Conservation (phyloP, 2,113 vertebrate genomes). For the Carassius auratus region DNA sequence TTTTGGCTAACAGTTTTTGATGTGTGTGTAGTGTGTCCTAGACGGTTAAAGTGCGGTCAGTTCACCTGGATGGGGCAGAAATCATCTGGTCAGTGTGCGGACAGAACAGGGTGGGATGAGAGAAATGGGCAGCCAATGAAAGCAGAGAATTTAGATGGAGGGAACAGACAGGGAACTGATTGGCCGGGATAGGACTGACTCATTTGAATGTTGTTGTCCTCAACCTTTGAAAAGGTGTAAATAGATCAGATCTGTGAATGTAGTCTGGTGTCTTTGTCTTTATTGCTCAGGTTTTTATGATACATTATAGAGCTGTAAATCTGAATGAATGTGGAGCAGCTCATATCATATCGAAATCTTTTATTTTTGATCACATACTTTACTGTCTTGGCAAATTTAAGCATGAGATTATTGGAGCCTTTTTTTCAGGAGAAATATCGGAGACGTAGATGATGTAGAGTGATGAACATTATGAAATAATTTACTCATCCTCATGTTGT, state of each 20-base stretch:
- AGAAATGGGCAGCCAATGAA: background rate
- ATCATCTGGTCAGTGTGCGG: background rate
- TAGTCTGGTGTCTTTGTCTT: background rate
- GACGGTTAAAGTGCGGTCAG: background rate
- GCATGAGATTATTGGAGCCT: background rate
- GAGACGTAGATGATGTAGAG: background rate
- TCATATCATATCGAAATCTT: background rate
- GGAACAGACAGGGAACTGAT: background rate
- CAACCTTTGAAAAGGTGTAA: background rate
- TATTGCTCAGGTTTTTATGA: background rate
- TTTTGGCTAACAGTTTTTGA: background rate
- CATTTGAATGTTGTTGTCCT: background rate
- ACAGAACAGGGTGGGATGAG: background rate
- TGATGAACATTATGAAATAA: background rate
- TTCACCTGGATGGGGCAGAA: slow-evolving; percentile 12
- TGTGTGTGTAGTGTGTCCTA: background rate
- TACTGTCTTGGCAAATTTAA: background rate
- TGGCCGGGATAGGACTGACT: background rate
- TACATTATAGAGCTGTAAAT: background rate
- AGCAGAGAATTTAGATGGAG: background rate
- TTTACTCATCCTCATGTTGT: background rate
- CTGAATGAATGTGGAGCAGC: background rate
- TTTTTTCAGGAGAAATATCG: background rate
- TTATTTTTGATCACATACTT: background rate
- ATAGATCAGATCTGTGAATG: slow-evolving; percentile 7